phyloP scores from a whole-genome alignment of 2,888 invertebrate genomes.

The Timandra comae region DNA sequence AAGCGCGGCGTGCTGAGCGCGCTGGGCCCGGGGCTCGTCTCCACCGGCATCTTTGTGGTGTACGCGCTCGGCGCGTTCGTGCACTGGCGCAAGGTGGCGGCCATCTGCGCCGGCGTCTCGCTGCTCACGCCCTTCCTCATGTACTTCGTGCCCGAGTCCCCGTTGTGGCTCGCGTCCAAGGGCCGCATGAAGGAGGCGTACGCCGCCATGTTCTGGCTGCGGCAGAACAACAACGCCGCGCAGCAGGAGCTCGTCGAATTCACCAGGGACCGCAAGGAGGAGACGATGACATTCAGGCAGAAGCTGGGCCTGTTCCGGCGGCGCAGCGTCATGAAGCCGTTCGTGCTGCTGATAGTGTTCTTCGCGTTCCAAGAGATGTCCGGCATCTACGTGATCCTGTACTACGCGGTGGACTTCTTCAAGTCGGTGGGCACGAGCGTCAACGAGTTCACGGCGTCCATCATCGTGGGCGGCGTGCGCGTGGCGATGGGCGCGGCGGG shows the following conservation, averaged over 20 bases:
- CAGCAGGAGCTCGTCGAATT: slow-evolving; percentile 80
- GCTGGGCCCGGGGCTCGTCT: slow-evolving; percentile 82
- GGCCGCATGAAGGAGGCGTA: slow-evolving; percentile 78
- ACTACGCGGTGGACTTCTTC: slow-evolving; percentile 84
- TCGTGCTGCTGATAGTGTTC: slow-evolving; percentile 79
- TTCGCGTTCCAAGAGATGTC: slow-evolving; percentile 83
- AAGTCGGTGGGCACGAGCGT: slow-evolving; percentile 80
- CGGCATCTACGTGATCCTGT: slow-evolving; percentile 83
- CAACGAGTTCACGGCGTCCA: slow-evolving; percentile 82
- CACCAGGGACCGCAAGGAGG: slow-evolving; percentile 60
- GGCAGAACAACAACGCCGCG: slow-evolving; percentile 78
- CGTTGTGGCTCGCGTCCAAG: slow-evolving; percentile 80
- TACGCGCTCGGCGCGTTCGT: slow-evolving; percentile 81
- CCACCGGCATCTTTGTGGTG: slow-evolving; percentile 82
- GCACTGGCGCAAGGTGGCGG: slow-evolving; percentile 81
- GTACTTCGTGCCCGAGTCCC: slow-evolving; percentile 82
- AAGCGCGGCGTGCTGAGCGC: slow-evolving; percentile 83
- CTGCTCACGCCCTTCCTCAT: slow-evolving; percentile 75
- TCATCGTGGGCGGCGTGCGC: slow-evolving; percentile 81
- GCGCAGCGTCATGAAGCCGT: slow-evolving; percentile 80
- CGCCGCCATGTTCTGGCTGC: slow-evolving; percentile 79
- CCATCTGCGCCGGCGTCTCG: slow-evolving; percentile 78
- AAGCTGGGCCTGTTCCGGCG: slow-evolving; percentile 63
- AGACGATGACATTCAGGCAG: slow-evolving; percentile 53
- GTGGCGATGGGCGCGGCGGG: slow-evolving; percentile 81